Evolutionary conservation across 2,888 invertebrate species (phyloP).

Genomic region (Neoascia interrupta): DNA sequence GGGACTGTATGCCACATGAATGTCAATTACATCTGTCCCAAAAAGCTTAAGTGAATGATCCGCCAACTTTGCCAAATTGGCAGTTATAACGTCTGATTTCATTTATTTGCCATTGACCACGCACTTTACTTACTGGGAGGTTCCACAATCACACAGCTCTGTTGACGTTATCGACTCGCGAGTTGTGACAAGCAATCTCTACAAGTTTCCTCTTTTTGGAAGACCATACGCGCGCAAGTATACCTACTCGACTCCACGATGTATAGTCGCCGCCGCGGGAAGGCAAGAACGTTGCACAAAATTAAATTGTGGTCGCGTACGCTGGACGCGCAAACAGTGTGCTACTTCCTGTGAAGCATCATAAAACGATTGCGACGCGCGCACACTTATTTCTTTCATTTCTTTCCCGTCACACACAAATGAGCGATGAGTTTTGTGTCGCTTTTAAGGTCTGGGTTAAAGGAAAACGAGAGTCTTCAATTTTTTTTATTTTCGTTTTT

Average conservation of each 20-base stretch:
- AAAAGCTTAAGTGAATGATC: conserved; percentile 31
- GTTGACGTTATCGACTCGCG: conserved; percentile 34
- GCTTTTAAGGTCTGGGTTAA: conserved; percentile 62
- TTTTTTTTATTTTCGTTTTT: conserved; percentile 9
- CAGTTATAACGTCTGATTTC: no score
- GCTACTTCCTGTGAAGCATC: conserved; percentile 48
- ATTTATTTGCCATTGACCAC: conserved; percentile 28
- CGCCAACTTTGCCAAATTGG: conserved; percentile 14
- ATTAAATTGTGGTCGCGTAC: conserved; percentile 59
- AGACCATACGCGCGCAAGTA: conserved; percentile 16
- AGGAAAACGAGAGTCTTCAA: conserved; percentile 61
- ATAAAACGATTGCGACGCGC: conserved; percentile 18
- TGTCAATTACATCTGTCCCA: conserved; percentile 22
- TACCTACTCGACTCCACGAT: no score
- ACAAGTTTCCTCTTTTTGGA: conserved; percentile 31
- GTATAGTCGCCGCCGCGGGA: no score
- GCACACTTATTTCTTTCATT: background rate
- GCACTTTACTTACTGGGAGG: conserved; percentile 20
- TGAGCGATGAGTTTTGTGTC: conserved; percentile 28
- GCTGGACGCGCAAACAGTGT: conserved; percentile 44
- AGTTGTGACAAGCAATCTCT: conserved; percentile 29
- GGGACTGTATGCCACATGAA: conserved; percentile 7
- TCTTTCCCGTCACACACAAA: no score
- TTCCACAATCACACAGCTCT: conserved; percentile 10
- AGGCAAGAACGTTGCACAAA: conserved; percentile 54